These are phyloP conservation scores for Perognathus longimembris DNA, from an alignment of 2,113 vertebrate species.

Conservation along the genomic window DNA sequence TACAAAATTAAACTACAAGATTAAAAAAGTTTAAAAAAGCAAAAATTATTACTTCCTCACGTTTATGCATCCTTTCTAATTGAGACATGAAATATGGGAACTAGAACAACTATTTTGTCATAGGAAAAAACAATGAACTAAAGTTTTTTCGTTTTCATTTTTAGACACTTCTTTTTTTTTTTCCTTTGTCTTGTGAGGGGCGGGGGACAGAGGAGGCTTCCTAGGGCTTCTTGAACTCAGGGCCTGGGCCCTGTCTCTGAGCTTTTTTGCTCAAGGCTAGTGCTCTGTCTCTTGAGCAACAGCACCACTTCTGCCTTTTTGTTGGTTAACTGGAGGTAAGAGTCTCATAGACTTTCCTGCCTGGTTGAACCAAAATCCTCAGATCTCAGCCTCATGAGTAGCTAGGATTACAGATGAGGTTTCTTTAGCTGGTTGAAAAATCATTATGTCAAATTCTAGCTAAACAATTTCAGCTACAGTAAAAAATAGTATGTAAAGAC, in stretches of 20 bases:
- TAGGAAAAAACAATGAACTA: slow-evolving; percentile 22
- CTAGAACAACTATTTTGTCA: slow-evolving; percentile 75
- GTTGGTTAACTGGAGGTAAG: too few species aligned
- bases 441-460: neutral
- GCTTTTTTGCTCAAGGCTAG: too few species aligned
- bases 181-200: too few species aligned
- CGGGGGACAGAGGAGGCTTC: too few species aligned
- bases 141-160: slow-evolving; percentile 6
- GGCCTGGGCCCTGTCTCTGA: too few species aligned
- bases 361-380: too few species aligned
- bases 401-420: too few species aligned
- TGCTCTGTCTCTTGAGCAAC: too few species aligned
- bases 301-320: too few species aligned
- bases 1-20: neutral
- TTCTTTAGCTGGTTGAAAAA: slow-evolving; percentile 32
- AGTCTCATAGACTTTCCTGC: too few species aligned
- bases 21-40: neutral
- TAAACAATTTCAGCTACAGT: slow-evolving; percentile 43
- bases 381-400: too few species aligned
- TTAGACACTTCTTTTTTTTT: neutral
- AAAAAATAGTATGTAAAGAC: slow-evolving; percentile 42
- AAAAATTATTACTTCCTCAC: slow-evolving; percentile 11
- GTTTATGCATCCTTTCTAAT: slow-evolving; percentile 54
- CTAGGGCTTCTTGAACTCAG: too few species aligned
- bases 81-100: slow-evolving; percentile 62